These are phyloP conservation scores for Alca torda DNA, from an alignment of 2,797 vertebrate genomes.

Conservation along the genomic window DNA sequence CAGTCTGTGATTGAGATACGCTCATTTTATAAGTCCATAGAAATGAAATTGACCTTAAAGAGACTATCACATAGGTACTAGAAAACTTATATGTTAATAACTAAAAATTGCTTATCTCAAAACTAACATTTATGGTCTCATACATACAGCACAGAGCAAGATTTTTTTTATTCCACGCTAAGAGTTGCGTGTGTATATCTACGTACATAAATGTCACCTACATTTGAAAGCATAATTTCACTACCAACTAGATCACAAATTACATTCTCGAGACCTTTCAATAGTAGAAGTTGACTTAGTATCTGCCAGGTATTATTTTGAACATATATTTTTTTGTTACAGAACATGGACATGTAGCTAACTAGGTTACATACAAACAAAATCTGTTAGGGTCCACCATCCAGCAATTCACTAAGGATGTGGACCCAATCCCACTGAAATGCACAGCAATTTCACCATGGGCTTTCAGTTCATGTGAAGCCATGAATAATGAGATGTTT, in stretches of 20 bases:
- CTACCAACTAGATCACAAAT: neutral
- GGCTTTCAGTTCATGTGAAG: neutral
- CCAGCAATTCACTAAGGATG: neutral
- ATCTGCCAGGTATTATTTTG: neutral
- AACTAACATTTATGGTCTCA: neutral
- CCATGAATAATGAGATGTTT: neutral
- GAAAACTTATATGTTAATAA: neutral
- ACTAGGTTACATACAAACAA: neutral
- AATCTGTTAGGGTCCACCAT: neutral
- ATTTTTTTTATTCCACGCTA: neutral
- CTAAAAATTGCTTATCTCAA: neutral
- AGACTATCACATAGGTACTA: neutral
- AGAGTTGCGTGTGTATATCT: neutral
- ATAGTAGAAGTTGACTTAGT: neutral
- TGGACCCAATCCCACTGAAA: neutral
- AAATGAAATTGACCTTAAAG: neutral
- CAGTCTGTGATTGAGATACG: neutral
- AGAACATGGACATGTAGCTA: neutral
- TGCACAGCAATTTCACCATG: neutral
- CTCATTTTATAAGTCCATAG: neutral
- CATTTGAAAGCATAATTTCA: neutral
- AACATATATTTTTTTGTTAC: neutral
- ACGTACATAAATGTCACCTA: neutral
- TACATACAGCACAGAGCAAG: neutral
- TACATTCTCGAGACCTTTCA: neutral